Evolutionary conservation across 2,888 invertebrate genomes (phyloP), one percentile per base, ranked within the genome.

Genomic region (Drosophila niveifrons): DNA sequence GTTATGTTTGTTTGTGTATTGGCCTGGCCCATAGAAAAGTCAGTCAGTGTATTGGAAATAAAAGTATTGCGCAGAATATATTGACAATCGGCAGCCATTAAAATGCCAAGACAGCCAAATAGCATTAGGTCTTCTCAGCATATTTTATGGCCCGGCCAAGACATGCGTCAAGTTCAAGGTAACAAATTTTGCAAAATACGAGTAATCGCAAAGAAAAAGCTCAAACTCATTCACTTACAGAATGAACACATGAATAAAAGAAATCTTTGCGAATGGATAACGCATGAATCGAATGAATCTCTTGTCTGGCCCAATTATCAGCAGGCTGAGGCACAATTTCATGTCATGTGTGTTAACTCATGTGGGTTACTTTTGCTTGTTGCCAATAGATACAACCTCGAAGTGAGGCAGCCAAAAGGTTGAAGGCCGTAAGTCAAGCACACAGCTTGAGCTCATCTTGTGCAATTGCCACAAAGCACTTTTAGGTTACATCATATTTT

Each of bases 51-150:
- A 77, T 72, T 72, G 58, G 67, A 66, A 63, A 62, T 68, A 66
- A 69, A 62, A 87, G 67, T 62, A 65, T 75, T 52, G 46, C 51
- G n/a, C 10, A 72, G 34, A 61, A 75, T 75, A 82, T 82, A 82
- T 82, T 82, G 82, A 85, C 80, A 88, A 85, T 82, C 69, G 69
- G 58, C 67, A 61, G 72, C 86, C 88, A 82, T 82, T 82, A 79
- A 82, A 82, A 74, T 82, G 74, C 62, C 86, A 70, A 72, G 61
- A 44, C 56, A 57, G 63, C 52, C 68, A 57, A 65, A 75, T 52
- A 52, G 47, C 52, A 77, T 77, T 77, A 78, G 67, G 63, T 39
- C 41, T 47, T 59, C 59, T 59, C 63, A 59, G 72, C 44, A 51
- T 62, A 66, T 75, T 78, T 70, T 72, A 78, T 81, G 75, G 39